Conservation (phyloP, 2,113 vertebrate species). For the Nematolebias whitei region DNA sequence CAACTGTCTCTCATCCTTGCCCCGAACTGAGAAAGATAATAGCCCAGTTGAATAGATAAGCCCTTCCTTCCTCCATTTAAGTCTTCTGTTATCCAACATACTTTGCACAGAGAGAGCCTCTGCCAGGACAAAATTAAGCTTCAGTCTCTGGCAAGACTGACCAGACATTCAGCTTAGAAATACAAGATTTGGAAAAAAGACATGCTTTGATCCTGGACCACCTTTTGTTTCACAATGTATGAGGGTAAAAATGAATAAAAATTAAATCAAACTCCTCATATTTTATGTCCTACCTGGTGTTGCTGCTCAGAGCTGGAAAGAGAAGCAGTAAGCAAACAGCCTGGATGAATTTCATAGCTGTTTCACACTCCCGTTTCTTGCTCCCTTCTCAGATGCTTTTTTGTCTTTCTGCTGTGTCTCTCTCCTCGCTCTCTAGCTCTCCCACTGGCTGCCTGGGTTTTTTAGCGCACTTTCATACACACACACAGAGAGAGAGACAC, state of each 20-base stretch:
- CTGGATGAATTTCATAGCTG: constrained; percentile 84
- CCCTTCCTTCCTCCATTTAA: constrained; percentile 43
- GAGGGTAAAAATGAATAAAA: constrained; percentile 35
- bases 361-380: constrained; percentile 70
- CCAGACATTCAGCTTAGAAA: constrained; percentile 47
- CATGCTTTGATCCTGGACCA: constrained; percentile 38
- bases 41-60: constrained; percentile 64
- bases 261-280: constrained; percentile 5
- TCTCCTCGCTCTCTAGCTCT: constrained; percentile 69
- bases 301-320: constrained; percentile 80
- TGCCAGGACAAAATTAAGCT: constrained; percentile 54
- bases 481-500: constrained; percentile 41
- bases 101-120: constrained; percentile 40
- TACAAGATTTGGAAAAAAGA: constrained; percentile 35
- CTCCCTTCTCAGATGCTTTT: constrained; percentile 66
- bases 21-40: constrained; percentile 46
- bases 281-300: constrained; percentile 77
- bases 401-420: constrained; percentile 65
- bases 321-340: constrained; percentile 81
- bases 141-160: constrained; percentile 43
- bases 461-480: constrained; percentile 62
- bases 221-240: constrained; percentile 45
- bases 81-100: constrained; percentile 48
- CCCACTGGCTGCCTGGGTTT: constrained; percentile 68
- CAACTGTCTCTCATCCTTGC: constrained; percentile 57